Evolutionary conservation across 1,140 invertebrate genomes (phyloP).

Genomic region (Delia radicum): DNA sequence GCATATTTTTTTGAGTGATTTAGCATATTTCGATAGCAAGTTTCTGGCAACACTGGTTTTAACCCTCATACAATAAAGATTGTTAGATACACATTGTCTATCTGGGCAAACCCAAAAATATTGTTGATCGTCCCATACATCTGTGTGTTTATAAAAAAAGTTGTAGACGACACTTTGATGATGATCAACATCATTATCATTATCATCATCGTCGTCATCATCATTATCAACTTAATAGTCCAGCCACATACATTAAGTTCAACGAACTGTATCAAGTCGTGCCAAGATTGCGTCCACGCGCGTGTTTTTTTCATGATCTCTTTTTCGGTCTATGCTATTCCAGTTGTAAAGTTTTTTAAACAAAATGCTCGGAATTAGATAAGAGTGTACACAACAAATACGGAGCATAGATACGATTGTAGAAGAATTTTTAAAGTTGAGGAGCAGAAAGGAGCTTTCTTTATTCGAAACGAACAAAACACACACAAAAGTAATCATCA

Average conservation of each 20-base stretch:
- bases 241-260: background rate
- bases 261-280: constrained; percentile 6
- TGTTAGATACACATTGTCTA: background rate
- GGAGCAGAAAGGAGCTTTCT: background rate
- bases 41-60: background rate
- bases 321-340: background rate
- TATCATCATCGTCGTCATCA: background rate
- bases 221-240: background rate
- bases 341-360: background rate
- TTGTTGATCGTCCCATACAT: background rate
- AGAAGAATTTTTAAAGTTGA: background rate
- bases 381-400: background rate
- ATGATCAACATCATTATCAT: background rate
- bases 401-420: background rate
- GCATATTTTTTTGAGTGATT: background rate
- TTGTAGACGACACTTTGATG: background rate
- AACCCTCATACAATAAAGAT: background rate
- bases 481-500: too few relatives aligned
- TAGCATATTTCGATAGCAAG: background rate
- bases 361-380: background rate
- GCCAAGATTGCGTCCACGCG: constrained; percentile 13
- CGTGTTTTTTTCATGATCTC: constrained; percentile 1
- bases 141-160: background rate
- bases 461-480: background rate
- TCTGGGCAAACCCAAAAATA: background rate